Base-by-base conservation (phyloP, 2,888 invertebrate genomes). In the Vesta saturnalis region DNA sequence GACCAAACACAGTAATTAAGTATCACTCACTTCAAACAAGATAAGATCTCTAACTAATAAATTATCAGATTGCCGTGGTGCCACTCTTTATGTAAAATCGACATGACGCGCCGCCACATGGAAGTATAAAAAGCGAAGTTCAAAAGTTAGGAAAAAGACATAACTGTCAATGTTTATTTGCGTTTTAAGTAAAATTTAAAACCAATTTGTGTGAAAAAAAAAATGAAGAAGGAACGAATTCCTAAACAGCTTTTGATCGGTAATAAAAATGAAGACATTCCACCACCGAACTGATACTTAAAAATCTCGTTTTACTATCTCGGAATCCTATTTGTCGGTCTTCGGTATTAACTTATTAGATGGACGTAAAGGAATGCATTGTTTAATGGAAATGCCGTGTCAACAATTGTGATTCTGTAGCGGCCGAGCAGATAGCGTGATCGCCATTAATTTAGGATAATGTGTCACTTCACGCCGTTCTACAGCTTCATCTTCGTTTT, bases 341-440 rank as follows among this genome's bases (percentile, higher is more conserved):
- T n/a, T n/a, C n/a, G 5, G 43, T 22, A 59, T 64, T 64, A 64
- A 64, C 64, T 64, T 54, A 57, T 64, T 64, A 47, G 57, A 47
- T 49, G 46, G 47, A 47, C 58, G 19, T 47, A 14, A 57, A 58
- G 55, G 59, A 64, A 64, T 59, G 58, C 23, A 18, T 22, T 16
- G 43, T 66, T 66, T 66, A 66, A 66, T 66, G 65, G 65, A 60
- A 66, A 60, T 66, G 60, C 60, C 47, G 30, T 66, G 66, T 66
- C 18, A 19, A 63, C 56, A 47, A 55, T 56, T 56, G 56, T 56
- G 46, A 21, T 56, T 22, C 43, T 23, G 16, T 6, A 21, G 6
- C 55, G 46, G 10, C 14, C 47, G 47, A 49, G 14, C 8, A 18
- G 30, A 22, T 22, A 56, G 21, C 56, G 30, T 23, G 30, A 23